Conservation (phyloP, 2,888 invertebrate genomes). For the Stenchaetothrips biformis region DNA sequence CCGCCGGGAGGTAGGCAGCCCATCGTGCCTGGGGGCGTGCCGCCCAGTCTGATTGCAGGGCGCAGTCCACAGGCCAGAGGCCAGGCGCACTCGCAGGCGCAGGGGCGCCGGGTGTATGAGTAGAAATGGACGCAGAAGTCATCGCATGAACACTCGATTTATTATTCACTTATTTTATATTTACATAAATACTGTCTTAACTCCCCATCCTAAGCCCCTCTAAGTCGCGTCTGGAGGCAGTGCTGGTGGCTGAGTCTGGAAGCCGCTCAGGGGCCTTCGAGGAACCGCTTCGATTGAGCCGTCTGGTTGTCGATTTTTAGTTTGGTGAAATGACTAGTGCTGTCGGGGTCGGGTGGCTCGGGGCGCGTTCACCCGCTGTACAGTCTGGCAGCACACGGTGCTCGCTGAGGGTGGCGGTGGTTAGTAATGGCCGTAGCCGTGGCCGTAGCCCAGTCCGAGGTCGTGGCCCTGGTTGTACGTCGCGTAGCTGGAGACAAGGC, state of each 20-base stretch:
- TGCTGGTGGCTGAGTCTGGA: neutral
- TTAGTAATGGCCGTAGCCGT: neutral
- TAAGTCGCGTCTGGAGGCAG: neutral
- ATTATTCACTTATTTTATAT: slow-evolving; percentile 5
- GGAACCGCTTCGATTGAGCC: too few relatives aligned
- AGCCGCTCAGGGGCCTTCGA: neutral
- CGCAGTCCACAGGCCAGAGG: neutral
- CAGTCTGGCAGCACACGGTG: neutral
- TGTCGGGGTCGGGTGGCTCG: neutral
- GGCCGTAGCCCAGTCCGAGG: neutral
- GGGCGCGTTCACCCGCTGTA: neutral
- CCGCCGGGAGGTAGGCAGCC: neutral
- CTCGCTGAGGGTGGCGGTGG: neutral
- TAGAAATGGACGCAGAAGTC: neutral
- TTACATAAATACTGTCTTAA: slow-evolving; percentile 17
- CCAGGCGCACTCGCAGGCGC: neutral
- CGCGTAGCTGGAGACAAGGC: neutral
- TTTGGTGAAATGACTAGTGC: slow-evolving; percentile 23
- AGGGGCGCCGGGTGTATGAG: neutral
- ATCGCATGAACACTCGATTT: neutral
- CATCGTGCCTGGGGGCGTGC: neutral
- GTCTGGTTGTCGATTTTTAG: neutral
- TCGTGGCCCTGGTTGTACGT: neutral
- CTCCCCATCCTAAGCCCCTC: neutral
- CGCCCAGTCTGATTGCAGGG: neutral